Evolutionary conservation across 2,113 vertebrate genomes (phyloP).

Genomic region (Epinephelus moara): DNA sequence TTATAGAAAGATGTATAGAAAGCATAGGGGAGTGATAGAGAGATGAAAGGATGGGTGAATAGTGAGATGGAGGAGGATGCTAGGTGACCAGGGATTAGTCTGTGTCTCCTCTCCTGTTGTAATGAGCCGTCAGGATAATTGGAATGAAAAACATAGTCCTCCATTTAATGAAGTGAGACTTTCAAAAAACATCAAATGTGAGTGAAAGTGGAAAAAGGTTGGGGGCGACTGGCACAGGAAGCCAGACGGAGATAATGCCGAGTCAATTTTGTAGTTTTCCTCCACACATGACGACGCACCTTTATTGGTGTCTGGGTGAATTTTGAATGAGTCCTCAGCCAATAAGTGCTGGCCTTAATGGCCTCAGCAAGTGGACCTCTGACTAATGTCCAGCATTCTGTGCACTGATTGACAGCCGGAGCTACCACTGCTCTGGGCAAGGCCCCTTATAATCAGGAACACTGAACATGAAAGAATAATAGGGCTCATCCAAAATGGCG

Average conservation of each 20-base stretch:
- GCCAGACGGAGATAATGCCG: slow-evolving; percentile 37
- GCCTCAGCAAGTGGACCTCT: slow-evolving; percentile 23
- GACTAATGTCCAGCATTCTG: slow-evolving; percentile 24
- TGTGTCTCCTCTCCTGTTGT: slow-evolving; percentile 65
- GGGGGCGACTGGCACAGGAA: slow-evolving; percentile 25
- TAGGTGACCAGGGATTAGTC: slow-evolving; percentile 69
- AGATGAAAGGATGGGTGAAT: slow-evolving; percentile 47
- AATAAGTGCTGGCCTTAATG: slow-evolving; percentile 41
- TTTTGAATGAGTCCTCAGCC: slow-evolving; percentile 40
- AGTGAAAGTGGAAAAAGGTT: slow-evolving; percentile 50
- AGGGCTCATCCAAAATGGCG: slow-evolving; percentile 61
- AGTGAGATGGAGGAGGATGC: slow-evolving; percentile 37
- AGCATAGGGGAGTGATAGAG: slow-evolving; percentile 37
- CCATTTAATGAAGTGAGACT: slow-evolving; percentile 77
- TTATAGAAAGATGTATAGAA: slow-evolving; percentile 19
- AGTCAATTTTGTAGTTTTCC: slow-evolving; percentile 33
- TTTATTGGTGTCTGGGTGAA: slow-evolving; percentile 18
- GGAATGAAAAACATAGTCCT: slow-evolving; percentile 71
- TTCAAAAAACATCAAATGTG: slow-evolving; percentile 52
- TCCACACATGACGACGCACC: slow-evolving; percentile 24
- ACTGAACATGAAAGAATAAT: slow-evolving; percentile 64
- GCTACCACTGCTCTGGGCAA: slow-evolving; percentile 36
- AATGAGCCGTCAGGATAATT: slow-evolving; percentile 83
- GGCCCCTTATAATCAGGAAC: slow-evolving; percentile 56
- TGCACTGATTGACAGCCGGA: slow-evolving; percentile 43